Evolutionary conservation across 2,888 invertebrate species (phyloP), one percentile per base, ranked within the genome.

Genomic region (Standfussiana lucernea): DNA sequence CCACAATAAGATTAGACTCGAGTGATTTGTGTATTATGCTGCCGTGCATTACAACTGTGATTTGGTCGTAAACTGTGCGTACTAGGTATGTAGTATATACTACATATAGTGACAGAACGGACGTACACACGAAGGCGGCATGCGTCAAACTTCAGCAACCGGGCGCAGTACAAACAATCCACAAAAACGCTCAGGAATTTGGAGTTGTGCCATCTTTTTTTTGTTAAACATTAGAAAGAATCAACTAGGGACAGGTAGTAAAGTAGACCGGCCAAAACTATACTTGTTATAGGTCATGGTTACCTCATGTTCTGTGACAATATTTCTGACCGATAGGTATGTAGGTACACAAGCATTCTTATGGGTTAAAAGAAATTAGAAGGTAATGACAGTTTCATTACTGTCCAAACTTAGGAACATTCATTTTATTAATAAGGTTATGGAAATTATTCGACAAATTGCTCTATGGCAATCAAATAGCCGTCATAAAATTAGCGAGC

Each of bases 81-180:
- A 32, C 13, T 37, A 21, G n/a, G 74, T 32, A 21, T 24, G 5
- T 18, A 45, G 21, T 50, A 74, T 32, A 21, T 61, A 69, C 18
- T 71, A 78, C 28, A 56, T 77, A 79, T 85, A 75, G 72, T 72
- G 75, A 73, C 64, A 68, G 50, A 74, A 72, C 70, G 73, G 73
- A 80, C 76, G 73, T 82, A 88, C 86, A 85, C 77, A 89, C 80
- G 91, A 86, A 90, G 90, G 88, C 87, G 89, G 85, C 83, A 90
- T 93, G 91, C 95, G 94, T 95, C 94, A 94, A 94, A 91, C 90
- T 88, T 90, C 89, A 91, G 90, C 89, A 64, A 89, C 90, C 89
- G 90, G 88, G 87, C 91, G 90, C 91, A 93, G 91, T 93, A 92
- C 95, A 95, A 95, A 95, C 95, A 95, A 95, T 94, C 91, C 91